Conservation (phyloP, 1,140 invertebrate species). For the Leptinotarsa texana region DNA sequence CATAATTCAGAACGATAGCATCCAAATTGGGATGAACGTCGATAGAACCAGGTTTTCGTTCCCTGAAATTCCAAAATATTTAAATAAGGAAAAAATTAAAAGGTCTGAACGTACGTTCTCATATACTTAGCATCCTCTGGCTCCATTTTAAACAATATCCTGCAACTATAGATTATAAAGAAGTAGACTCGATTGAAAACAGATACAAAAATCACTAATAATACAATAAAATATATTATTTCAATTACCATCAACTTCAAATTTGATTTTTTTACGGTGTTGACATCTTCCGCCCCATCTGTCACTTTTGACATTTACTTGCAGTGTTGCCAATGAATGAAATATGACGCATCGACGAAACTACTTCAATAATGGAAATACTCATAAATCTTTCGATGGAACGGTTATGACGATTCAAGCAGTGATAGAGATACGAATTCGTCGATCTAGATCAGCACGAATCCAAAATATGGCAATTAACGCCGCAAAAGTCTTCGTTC, state of each 20-base stretch:
- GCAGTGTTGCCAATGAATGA: too few species aligned
- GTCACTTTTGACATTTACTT: too few species aligned
- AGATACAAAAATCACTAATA: constrained; percentile 16
- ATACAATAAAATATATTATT: constrained; percentile 21
- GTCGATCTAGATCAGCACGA: too few species aligned
- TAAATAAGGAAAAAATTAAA: constrained; percentile 28
- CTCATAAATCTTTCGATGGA: too few species aligned
- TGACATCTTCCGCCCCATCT: too few species aligned
- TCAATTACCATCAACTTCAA: constrained; percentile 29
- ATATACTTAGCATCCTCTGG: constrained; percentile 66
- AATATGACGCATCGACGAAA: too few species aligned
- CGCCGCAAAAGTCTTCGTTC: too few species aligned
- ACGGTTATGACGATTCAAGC: too few species aligned
- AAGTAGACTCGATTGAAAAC: constrained; percentile 4
- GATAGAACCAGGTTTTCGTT: constrained; percentile 79
- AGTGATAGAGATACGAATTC: too few species aligned
- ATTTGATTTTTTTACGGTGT: neutral
- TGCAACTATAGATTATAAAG: constrained; percentile 25
- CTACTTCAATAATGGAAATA: too few species aligned
- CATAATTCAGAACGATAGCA: constrained; percentile 88
- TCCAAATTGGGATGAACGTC: constrained; percentile 91
- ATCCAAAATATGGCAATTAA: too few species aligned
- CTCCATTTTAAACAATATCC: constrained; percentile 55
- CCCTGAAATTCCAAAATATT: constrained; percentile 59
- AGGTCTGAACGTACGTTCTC: constrained; percentile 59